These are phyloP conservation scores for Cyrtodaria siliqua DNA, from an alignment of 2,888 invertebrate species.

Conservation along the genomic window DNA sequence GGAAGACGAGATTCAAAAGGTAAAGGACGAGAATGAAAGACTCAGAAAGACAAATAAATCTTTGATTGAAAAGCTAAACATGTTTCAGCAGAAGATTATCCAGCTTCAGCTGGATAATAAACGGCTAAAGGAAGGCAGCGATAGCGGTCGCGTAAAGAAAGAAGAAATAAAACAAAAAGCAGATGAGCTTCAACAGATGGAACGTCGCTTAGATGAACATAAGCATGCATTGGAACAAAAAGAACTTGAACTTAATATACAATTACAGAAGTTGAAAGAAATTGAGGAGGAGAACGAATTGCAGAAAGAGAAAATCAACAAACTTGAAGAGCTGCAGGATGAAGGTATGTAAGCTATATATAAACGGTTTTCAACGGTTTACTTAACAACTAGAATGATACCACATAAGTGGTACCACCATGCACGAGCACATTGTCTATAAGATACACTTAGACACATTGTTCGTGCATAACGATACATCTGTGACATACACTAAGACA, in stretches of 20 bases:
- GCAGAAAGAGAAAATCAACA: conserved; percentile 65
- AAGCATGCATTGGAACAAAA: conserved; percentile 68
- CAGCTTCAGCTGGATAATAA: conserved; percentile 72
- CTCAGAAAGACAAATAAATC: conserved; percentile 71
- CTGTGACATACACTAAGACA: too few species aligned
- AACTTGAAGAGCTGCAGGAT: conserved; percentile 66
- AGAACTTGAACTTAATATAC: conserved; percentile 67
- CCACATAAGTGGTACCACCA: too few species aligned
- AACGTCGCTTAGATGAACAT: conserved; percentile 68
- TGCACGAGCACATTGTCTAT: too few species aligned
- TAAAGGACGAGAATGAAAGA: conserved; percentile 71
- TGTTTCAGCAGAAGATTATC: conserved; percentile 72
- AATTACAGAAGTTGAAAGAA: conserved; percentile 66
- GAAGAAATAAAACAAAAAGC: conserved; percentile 65
- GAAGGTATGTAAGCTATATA: conserved; percentile 49
- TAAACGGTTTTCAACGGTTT: too few species aligned
- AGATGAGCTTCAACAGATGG: conserved; percentile 60
- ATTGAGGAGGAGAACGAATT: conserved; percentile 67
- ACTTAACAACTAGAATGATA: too few species aligned
- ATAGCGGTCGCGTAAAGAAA: conserved; percentile 53
- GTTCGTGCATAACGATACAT: too few species aligned
- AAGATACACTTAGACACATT: too few species aligned
- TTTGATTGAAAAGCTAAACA: conserved; percentile 69
- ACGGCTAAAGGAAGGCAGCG: conserved; percentile 64
- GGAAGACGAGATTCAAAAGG: conserved; percentile 68